Base-by-base conservation (phyloP, 2,797 vertebrate species). In the Tarsius wallacei region DNA sequence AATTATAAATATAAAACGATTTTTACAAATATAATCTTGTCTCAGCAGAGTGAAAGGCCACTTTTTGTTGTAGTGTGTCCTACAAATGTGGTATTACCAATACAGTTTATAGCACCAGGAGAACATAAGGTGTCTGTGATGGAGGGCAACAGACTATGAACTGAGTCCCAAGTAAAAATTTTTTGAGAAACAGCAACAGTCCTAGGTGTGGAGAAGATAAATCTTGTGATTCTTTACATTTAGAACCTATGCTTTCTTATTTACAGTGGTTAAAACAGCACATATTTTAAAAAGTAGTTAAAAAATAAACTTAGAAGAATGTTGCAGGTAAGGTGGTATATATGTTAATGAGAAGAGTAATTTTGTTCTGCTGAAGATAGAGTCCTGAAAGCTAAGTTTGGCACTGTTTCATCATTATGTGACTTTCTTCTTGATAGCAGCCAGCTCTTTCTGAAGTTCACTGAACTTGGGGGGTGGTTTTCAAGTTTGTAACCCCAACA, bases 401-500 rank as follows among this genome's bases (percentile, higher is more conserved):
- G 91, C 97, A 96, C 86, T 96, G 64, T 59, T 93, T 97, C 77
- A 94, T 98, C 98, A 98, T 95, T 98, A 90, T 98, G 97, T 98
- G 87, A 98, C 98, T 98, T 99, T 99, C 98, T 99, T 99, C 98
- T 99, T 99, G 98, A 99, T 98, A 90, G 98, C 98, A 63, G 98
- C 98, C 26, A 99, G 98, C 97, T 99, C 99, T 97, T 99, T 99
- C 95, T 99, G 99, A 98, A 99, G 98, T 97, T 99, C 99, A 1
- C 97, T 99, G 98, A 99, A 99, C 98, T 99, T 99, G 51, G 96
- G 99, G 99, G 99, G 2, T 98, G 97, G 28, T 99, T 99, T 96
- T 99, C 99, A 0, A 99, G 99, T 96, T 99, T 99, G 98, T 99
- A 99, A 97, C 99, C 99, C 99, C 99, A 99, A 97, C 99, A 99